Base-by-base conservation (phyloP, 2,888 invertebrate genomes). In the Tridacna crocea region DNA sequence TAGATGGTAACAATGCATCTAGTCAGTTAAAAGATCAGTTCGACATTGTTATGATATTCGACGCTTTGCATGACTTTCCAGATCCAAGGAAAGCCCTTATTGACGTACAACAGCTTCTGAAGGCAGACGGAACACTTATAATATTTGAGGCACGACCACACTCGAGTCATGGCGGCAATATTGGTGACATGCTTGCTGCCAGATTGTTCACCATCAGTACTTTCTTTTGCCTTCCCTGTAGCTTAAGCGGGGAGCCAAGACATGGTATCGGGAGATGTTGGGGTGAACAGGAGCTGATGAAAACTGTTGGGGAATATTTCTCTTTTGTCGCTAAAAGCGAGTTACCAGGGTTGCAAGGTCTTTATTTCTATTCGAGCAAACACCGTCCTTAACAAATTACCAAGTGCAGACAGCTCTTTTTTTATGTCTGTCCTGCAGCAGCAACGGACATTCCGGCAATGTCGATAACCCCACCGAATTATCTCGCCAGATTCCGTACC, bases 191-290 rank as follows among this genome's bases (percentile, higher is more conserved):
- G 26, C 22, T 19, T 0, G 79, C 75, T 12, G 79, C 79, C 10
- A 75, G 75, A 75, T 61, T 68, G 24, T 80, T 75, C 46, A 22
- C 77, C 10, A 46, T 27, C 60, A 84, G 84, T 48, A 70, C 82
- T 65, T 82, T 84, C 55, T 36, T 77, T 19, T 84, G 84, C 74
- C 70, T 84, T 27, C 81, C 81, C 0, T 73, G 63, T n/a, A 84
- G 84, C 47, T 72, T 84, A 74, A 55, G 70, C 0, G 24, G 60
- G 19, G 58, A 63, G 24, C 84, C 84, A 27, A 55, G 51, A 22
- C 27, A 72, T 47, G 84, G 84, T n/a, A 73, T 82, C 27, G 82
- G 84, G 0, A 58, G 68, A 13, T 76, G 81, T 13, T 84, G 82
- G 84, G 84, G 84, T 15, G 24, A 27, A 22, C 79, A 84, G 58